Evolutionary conservation across 2,888 invertebrate genomes (phyloP), one percentile per base, ranked within the genome.

Genomic region (Trichogramma dendrolimi): DNA sequence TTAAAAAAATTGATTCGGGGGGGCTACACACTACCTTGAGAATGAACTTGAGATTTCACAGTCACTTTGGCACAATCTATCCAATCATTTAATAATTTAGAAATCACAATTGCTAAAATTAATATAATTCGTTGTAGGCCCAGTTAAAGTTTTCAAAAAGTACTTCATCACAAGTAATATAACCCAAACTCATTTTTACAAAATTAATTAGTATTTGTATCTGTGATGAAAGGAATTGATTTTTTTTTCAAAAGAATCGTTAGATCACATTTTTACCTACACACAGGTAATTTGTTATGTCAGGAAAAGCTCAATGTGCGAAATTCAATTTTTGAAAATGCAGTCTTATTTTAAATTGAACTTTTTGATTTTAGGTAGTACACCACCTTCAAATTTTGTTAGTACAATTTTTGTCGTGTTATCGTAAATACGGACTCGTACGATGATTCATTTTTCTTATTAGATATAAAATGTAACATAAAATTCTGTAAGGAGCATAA

Each of bases 31-130:
- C 27, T 27, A 27, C 27, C 27, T 2, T 50, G 48, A 42, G 10
- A 62, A 58, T 53, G 55, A 60, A 63, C 43, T 60, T 63, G 54
- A 57, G 51, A 60, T 60, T 38, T 55, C 46, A 50, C 55, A 63
- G 54, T 63, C 60, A 41, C 63, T 63, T 63, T 63, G 63, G 63
- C 63, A 60, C 63, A 63, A 51, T 60, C 63, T 59, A 59, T 58
- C 43, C 47, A 54, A 60, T 58, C 8, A 58, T 63, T 51, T 14
- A 6, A 60, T 60, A 54, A 49, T 63, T 55, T 46, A 51, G 10
- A n/a, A 58, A 50, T 48, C 38, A 54, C 39, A 60, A 57, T 49
- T 60, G 48, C 55, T 44, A 48, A 41, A 11, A 46, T 55, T 55
- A 46, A 50, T 48, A 59, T 58, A 56, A 63, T 27, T 1, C 3